Evolutionary conservation across 2,113 vertebrate species (phyloP), one percentile per base, ranked within the genome.

Genomic region (Heloderma charlesbogerti): DNA sequence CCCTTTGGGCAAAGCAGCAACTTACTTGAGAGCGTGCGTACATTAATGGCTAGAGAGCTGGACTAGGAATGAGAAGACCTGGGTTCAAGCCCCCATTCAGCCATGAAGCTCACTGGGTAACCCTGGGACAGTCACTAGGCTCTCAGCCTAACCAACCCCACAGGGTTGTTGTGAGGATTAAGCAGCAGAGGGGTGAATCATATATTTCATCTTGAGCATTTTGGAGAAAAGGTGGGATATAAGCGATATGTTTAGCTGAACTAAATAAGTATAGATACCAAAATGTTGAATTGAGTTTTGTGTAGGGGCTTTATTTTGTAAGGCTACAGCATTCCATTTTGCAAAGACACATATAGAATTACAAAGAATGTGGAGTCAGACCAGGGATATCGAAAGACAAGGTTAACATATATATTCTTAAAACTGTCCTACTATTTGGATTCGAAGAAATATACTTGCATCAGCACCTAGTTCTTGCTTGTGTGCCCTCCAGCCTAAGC

Each of bases 391-490:
- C 40, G 29, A 43, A 34, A 66, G 34, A 54, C 31, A 16, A 60
- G 31, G 84, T 48, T 40, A 27, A 31, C 45, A 3, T 43, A 3
- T 29, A 67, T 69, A 16, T 45, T 5, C 57, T 88, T 86, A 54
- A 69, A n/a, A 81, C 6, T 75, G 6, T 1, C 86, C 81, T 91
- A 74, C 25, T 88, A 0, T 80, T 83, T 79, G 34, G 43, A 45
- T 34, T 67, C 20, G 60, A 31, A 60, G 0, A 86, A 91, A 67
- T 82, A 80, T 85, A 40, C 60, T 86, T 45, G 54, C 3, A 86
- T 57, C 84, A 89, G 60, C 86, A 88, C 43, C 83, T n/a, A 83
- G 2, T 87, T 90, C 86, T 72, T 37, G 71, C 51, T 75, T 66
- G 69, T 34, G 16, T 88, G 84, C 90, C 45, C 80, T 92, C 87